These are phyloP conservation scores for Oryzias javanicus DNA, from an alignment of 2,113 vertebrate species.

Conservation along the genomic window DNA sequence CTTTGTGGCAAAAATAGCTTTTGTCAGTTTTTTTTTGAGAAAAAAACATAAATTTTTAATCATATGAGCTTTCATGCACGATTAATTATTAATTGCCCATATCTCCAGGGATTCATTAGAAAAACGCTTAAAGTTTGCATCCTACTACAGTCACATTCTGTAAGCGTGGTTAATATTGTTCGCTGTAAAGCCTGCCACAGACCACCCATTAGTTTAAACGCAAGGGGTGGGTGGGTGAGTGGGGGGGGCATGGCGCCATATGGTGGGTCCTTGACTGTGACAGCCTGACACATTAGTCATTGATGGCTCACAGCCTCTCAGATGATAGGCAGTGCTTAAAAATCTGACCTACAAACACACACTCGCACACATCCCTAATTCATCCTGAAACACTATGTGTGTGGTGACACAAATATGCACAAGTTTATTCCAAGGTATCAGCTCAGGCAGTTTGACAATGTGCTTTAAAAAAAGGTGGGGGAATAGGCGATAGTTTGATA, in stretches of 20 bases:
- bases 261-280: slow-evolving; percentile 71
- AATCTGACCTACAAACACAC: slow-evolving; percentile 62
- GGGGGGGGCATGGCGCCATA: slow-evolving; percentile 50
- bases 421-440: slow-evolving; percentile 33
- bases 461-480: slow-evolving; percentile 40
- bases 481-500: slow-evolving; percentile 15
- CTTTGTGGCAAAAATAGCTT: slow-evolving; percentile 3
- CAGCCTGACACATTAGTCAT: slow-evolving; percentile 76
- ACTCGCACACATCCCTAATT: slow-evolving; percentile 44
- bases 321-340: slow-evolving; percentile 69
- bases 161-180: slow-evolving; percentile 39
- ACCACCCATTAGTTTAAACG: slow-evolving; percentile 59
- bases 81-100: slow-evolving; percentile 19
- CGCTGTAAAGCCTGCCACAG: slow-evolving; percentile 48
- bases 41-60: slow-evolving; percentile 1
- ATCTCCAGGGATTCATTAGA: not conserved
- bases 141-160: slow-evolving; percentile 13
- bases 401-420: slow-evolving; percentile 42
- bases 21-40: slow-evolving; percentile 1
- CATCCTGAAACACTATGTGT: slow-evolving; percentile 50
- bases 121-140: slow-evolving; percentile 21
- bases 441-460: slow-evolving; percentile 40
- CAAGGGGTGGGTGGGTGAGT: slow-evolving; percentile 4
- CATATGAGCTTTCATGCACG: slow-evolving; percentile 4
- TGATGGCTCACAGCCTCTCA: slow-evolving; percentile 68